Evolutionary conservation across 2,797 vertebrate genomes (phyloP), one percentile per base, ranked within the genome.

Genomic region (Apogon talboti): DNA sequence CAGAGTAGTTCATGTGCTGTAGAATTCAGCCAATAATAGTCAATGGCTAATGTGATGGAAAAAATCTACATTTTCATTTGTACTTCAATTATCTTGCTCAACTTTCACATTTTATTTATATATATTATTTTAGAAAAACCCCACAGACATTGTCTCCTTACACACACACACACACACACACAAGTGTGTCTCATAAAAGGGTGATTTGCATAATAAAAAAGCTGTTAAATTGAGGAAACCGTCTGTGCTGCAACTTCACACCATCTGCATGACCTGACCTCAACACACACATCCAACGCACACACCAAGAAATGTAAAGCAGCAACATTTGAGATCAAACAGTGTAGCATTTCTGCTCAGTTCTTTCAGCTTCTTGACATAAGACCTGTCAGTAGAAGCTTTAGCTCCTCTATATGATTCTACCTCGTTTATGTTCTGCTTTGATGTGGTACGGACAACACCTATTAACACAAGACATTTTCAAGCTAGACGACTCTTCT

Each of bases 191-290:
- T 90, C 88, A 89, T 90, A 82, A 92, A 92, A 87, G 87, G 86
- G 67, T 72, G 60, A 93, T 93, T 93, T 92, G 91, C 91, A 93
- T 92, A 89, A 93, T 91, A 93, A 93, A 92, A 89, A 92, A 92
- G 84, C 90, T 89, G 90, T 91, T 91, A 91, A 91, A 93, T 89
- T 91, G 89, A 90, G 90, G 87, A 90, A 91, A 92, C 90, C 90
- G 88, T 92, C 92, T 91, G 87, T 81, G 90, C 89, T 71, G 89
- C 89, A 92, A 92, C 91, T 92, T 92, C 91, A 90, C 89, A 87
- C 92, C 91, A 93, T 93, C 92, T 93, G 92, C 92, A 91, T 91
- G 90, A 92, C 91, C 90, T 86, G 92, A 92, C 91, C 92, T 88
- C 87, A 13, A 79, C 62, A 73, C 76, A 65, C 76, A 75, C 66